phyloP scores from a whole-genome alignment of 2,797 vertebrate species.

The Spondyliosoma cantharus region DNA sequence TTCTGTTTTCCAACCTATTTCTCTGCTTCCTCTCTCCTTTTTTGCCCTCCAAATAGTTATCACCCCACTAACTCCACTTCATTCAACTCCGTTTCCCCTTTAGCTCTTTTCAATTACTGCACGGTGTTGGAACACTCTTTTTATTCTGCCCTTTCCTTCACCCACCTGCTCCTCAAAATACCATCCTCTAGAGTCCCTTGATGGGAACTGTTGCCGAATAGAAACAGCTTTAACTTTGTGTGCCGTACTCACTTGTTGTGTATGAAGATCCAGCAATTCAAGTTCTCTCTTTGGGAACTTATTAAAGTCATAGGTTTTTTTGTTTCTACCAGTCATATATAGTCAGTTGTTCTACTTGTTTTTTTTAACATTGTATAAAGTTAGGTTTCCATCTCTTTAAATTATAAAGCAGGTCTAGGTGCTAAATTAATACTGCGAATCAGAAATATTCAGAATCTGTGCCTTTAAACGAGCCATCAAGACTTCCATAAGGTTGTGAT shows the following conservation, averaged over 20 bases:
- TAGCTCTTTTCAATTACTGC: constrained; percentile 47
- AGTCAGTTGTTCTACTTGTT: background rate
- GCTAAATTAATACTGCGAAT: no score
- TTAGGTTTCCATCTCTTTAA: no score
- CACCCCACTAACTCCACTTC: constrained; percentile 17
- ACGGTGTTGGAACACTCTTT: constrained; percentile 19
- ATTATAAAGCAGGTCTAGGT: no score
- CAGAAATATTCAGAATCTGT: no score
- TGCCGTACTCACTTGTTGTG: background rate
- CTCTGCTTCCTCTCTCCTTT: constrained; percentile 11
- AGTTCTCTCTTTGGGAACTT: background rate
- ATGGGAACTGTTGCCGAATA: constrained; percentile 15
- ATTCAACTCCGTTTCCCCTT: constrained; percentile 27
- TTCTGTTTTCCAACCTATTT: background rate
- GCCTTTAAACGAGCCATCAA: no score
- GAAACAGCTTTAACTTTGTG: constrained; percentile 24
- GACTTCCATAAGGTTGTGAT: no score
- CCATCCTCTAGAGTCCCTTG: constrained; percentile 24
- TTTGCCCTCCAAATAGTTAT: constrained; percentile 34
- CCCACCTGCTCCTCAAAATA: constrained; percentile 23
- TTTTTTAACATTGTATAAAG: background rate
- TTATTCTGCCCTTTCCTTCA: constrained; percentile 24
- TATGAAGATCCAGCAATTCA: background rate
- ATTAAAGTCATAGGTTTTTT: background rate
- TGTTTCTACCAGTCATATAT: background rate